A percentile compares a stretch with the other conserved stretches of the same genome.
These are phyloP conservation scores for Chrysaora quinquecirrha DNA, from an alignment of 30 jellyfish, hydroid and myxozoan species.

Conservation along the genomic window DNA sequence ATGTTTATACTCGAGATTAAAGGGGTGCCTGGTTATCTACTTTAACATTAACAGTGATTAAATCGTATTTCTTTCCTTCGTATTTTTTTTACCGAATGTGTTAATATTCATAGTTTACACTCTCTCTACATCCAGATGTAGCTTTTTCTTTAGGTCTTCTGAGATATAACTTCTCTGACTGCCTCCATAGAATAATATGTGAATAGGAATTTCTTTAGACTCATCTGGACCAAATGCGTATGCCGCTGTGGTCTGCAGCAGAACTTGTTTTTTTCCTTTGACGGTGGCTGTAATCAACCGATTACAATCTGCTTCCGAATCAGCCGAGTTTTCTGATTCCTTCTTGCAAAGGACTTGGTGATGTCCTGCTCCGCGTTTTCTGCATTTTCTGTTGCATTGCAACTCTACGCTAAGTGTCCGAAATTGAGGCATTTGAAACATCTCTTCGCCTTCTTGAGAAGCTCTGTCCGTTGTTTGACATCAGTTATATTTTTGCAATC, in stretches of 20 bases:
- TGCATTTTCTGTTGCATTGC: conserved; percentile 10
- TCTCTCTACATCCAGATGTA: conserved; percentile 28
- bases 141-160: conserved; percentile 49
- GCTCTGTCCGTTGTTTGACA: conserved; percentile 8
- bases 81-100: conserved; percentile 64
- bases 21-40: conserved; percentile 26
- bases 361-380: conserved; percentile 18
- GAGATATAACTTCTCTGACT: conserved; percentile 54
- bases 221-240: conserved; percentile 40
- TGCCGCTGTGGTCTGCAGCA: conserved; percentile 61
- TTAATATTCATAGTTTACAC: conserved; percentile 34
- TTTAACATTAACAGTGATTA: conserved; percentile 23
- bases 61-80: conserved; percentile 19
- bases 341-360: conserved; percentile 22
- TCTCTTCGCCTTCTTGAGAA: conserved; percentile 21
- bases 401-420: conserved; percentile 45
- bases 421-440: conserved; percentile 33
- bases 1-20: conserved; percentile 1
- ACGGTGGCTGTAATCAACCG: conserved; percentile 30
- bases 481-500: conserved; percentile 33
- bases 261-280: conserved; percentile 42
- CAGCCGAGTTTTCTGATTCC: neutral
- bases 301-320: neutral
- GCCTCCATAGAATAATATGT: conserved; percentile 47
- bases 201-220: conserved; percentile 13